phyloP scores from a whole-genome alignment of 1,140 invertebrate genomes.

The Drosophila serrata region DNA sequence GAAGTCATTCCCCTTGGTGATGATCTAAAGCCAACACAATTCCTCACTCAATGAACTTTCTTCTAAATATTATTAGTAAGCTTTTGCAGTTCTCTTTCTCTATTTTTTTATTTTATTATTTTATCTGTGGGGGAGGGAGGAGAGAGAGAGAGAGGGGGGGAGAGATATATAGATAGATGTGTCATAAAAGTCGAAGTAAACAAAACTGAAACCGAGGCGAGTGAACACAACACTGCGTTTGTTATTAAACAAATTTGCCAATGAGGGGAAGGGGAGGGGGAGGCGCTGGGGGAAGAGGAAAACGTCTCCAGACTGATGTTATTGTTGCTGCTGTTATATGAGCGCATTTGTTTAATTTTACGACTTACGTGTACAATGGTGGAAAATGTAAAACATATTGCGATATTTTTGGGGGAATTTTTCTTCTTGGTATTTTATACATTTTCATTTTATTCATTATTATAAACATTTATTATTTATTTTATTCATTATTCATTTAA shows the following conservation, averaged over 20 bases:
- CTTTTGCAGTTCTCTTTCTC: background rate
- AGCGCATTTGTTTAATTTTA: slow-evolving; percentile 45
- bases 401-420: background rate
- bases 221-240: slow-evolving; percentile 28
- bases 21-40: slow-evolving; percentile 35
- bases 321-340: slow-evolving; percentile 17
- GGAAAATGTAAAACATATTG: background rate
- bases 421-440: no score
- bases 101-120: background rate
- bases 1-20: slow-evolving; percentile 18
- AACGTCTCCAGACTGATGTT: slow-evolving; percentile 23
- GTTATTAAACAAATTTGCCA: slow-evolving; percentile 48
- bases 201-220: slow-evolving; percentile 26
- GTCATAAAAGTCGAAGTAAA: slow-evolving; percentile 45
- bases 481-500: background rate
- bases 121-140: slow-evolving; percentile 6
- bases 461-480: background rate
- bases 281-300: background rate
- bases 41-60: slow-evolving; percentile 22
- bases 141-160: background rate
- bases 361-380: slow-evolving; percentile 19
- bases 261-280: background rate
- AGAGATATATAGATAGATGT: slow-evolving; percentile 16
- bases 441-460: background rate
- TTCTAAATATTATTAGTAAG: slow-evolving; percentile 16